These are phyloP conservation scores for Megaceryle maxima DNA, from an alignment of 2,113 vertebrate species.

Conservation along the genomic window DNA sequence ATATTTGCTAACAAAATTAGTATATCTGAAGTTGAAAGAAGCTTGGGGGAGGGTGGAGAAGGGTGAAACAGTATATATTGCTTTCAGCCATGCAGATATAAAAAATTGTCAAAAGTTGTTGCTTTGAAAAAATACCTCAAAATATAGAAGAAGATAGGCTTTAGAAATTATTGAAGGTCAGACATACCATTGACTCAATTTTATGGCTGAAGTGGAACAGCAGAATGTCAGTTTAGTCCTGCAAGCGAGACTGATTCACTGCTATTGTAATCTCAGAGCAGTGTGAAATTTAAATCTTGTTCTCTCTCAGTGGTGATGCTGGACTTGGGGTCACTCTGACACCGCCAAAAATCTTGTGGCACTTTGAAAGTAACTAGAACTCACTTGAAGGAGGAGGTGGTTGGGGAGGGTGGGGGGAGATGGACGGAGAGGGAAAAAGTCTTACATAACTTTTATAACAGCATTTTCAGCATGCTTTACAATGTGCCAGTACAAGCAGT, in stretches of 20 bases:
- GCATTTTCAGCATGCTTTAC: neutral
- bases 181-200: neutral
- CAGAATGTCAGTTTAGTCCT: neutral
- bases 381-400: neutral
- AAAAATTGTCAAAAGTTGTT: neutral
- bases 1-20: neutral
- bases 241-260: neutral
- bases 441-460: neutral
- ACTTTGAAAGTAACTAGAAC: neutral
- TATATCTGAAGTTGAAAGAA: neutral
- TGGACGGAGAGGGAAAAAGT: too few relatives aligned
- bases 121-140: neutral
- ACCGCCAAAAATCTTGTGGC: neutral
- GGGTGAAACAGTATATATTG: neutral
- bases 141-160: neutral
- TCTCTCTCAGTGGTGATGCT: neutral
- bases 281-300: neutral
- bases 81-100: neutral
- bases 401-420: too few relatives aligned
- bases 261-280: neutral
- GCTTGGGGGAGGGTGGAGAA: neutral
- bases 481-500: neutral
- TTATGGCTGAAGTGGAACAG: neutral
- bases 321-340: slow-evolving; percentile 6
- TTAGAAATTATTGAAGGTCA: neutral